Conservation (phyloP, 2,888 invertebrate genomes). For the Agrilus biguttatus region DNA sequence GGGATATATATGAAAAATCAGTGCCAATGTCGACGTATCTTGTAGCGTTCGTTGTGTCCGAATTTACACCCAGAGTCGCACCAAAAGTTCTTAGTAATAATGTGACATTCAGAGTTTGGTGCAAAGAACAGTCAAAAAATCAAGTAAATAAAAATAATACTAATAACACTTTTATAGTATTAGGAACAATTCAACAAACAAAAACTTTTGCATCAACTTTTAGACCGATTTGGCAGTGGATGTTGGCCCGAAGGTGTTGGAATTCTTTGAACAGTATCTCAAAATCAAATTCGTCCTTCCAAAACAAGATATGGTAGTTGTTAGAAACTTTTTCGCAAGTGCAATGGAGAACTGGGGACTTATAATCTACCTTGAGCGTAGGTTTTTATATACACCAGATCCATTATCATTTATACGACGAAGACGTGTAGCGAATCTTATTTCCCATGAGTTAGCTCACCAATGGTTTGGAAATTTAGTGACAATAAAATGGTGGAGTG, state of each 20-base stretch:
- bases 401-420: conserved; percentile 41
- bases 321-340: conserved; percentile 63
- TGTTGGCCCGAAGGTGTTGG: conserved; percentile 59
- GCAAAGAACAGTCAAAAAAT: conserved; percentile 46
- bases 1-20: conserved; percentile 59
- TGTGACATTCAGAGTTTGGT: conserved; percentile 56
- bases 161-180: no score
- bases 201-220: conserved; percentile 12
- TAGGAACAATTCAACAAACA: no score
- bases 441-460: no score
- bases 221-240: conserved; percentile 59
- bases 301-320: conserved; percentile 68
- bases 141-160: no score
- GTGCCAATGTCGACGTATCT: conserved; percentile 89
- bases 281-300: conserved; percentile 56
- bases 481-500: conserved; percentile 75
- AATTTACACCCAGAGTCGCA: conserved; percentile 46
- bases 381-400: conserved; percentile 42
- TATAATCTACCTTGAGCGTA: conserved; percentile 66
- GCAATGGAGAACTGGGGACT: conserved; percentile 73
- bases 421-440: conserved; percentile 44
- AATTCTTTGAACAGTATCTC: conserved; percentile 61
- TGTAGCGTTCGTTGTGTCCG: conserved; percentile 68
- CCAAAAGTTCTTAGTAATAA: conserved; percentile 25
- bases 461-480: conserved; percentile 76